Evolutionary conservation across 2,797 vertebrate genomes (phyloP).

Genomic region (Etheostoma perlongum): DNA sequence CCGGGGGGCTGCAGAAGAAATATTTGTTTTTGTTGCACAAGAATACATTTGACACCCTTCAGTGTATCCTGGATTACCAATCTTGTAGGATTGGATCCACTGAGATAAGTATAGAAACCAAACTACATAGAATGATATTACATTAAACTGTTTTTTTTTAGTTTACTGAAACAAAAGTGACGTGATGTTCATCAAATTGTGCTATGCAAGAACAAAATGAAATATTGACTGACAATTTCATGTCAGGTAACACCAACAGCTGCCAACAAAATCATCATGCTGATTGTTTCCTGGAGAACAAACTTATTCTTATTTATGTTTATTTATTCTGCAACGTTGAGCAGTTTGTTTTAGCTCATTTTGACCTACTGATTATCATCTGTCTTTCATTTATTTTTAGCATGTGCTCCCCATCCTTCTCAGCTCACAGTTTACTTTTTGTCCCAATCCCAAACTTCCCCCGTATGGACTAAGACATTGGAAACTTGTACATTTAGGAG

Average conservation of each 20-base stretch:
- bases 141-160: neutral
- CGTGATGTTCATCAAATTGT: slow-evolving; percentile 25
- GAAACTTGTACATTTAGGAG: neutral
- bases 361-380: slow-evolving; percentile 24
- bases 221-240: slow-evolving; percentile 63
- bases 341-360: slow-evolving; percentile 45
- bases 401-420: slow-evolving; percentile 6
- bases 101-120: neutral
- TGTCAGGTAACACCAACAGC: slow-evolving; percentile 47
- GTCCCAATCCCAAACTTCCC: slow-evolving; percentile 8
- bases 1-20: slow-evolving; percentile 1
- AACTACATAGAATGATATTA: neutral
- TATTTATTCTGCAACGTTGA: slow-evolving; percentile 26
- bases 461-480: neutral
- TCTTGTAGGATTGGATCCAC: neutral
- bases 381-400: slow-evolving; percentile 16
- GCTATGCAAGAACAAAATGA: slow-evolving; percentile 38
- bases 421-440: slow-evolving; percentile 10
- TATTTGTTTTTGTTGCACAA: slow-evolving; percentile 3
- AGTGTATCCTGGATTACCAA: neutral
- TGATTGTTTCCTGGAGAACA: slow-evolving; percentile 44
- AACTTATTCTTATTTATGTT: slow-evolving; percentile 31
- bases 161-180: slow-evolving; percentile 17
- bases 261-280: slow-evolving; percentile 22
- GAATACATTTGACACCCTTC: neutral